Evolutionary conservation across 2,797 vertebrate genomes (phyloP).

Genomic region (Pagetopsis macropterus): DNA sequence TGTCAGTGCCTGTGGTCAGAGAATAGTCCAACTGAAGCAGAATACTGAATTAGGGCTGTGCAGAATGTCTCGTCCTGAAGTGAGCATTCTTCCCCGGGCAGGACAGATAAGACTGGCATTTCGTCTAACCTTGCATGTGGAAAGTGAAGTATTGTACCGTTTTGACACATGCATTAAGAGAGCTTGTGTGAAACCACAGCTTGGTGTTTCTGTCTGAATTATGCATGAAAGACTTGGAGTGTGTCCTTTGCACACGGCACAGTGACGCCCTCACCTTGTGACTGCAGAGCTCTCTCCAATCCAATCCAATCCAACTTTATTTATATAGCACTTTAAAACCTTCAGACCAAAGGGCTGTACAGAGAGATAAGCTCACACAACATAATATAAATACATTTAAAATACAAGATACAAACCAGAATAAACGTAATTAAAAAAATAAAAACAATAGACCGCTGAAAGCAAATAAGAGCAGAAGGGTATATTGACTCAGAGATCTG

Average conservation of each 20-base stretch:
- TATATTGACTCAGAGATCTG: slow-evolving; percentile 15
- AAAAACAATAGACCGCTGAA: too few relatives aligned
- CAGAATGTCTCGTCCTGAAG: not conserved
- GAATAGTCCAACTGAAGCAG: not conserved
- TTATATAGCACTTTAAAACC: too few relatives aligned
- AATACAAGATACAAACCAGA: too few relatives aligned
- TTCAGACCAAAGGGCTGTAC: too few relatives aligned
- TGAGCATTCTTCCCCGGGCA: not conserved
- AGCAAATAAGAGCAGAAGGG: not conserved
- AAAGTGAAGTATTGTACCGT: not conserved
- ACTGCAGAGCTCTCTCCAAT: not conserved
- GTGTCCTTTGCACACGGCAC: not conserved
- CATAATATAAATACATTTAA: too few relatives aligned
- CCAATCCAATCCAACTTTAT: too few relatives aligned
- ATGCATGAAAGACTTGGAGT: slow-evolving; percentile 6
- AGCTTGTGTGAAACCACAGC: not conserved
- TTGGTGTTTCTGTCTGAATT: slow-evolving; percentile 8
- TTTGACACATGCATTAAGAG: not conserved
- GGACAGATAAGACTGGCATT: not conserved
- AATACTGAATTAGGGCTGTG: not conserved
- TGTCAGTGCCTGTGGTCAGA: not conserved
- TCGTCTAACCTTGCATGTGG: not conserved
- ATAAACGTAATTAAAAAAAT: too few relatives aligned
- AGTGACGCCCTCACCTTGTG: slow-evolving; percentile 8
- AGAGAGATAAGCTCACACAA: too few relatives aligned